Evolutionary conservation across 2,113 vertebrate genomes (phyloP), one percentile per base, ranked within the genome.

Genomic region (Paramormyrops kingsleyae): DNA sequence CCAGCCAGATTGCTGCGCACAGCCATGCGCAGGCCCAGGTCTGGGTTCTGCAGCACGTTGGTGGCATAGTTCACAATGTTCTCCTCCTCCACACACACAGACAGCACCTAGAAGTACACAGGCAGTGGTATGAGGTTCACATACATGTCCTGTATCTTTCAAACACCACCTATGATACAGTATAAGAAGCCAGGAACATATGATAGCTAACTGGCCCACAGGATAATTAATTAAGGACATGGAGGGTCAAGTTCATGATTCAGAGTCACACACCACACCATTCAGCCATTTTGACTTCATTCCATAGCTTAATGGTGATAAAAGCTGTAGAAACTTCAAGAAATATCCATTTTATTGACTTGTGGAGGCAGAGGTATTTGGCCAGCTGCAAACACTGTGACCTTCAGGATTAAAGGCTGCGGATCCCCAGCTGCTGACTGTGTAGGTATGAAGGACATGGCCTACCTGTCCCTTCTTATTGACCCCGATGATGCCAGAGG

Each of bases 381-480:
- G 10, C 62, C 62, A 27, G 3, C 62, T 31, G 62, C n/a, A 31
- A 77, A 77, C 74, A 77, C 74, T 15, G 74, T 80, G 74, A 80
- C 35, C 35, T 10, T 19, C 10, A 12, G 10, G 10, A 31, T 70
- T 13, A 70, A 31, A 83, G 42, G 6, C 77, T 83, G 44, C 19
- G 4, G 39, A 84, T 47, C 47, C 6, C 24, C 21, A 46, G 24
- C 13, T 84, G 80, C 17, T 84, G 42, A 21, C 42, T 44, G 44
- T 3, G 3, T 19, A 46, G 42, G 83, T 39, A 46, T 47, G 17
- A n/a, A 47, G 42, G 24, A 10, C 42, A 44, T 1, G 13, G 17
- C n/a, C 5, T 94, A 99, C 98, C 97, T 99, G 98, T 90, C 97
- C 97, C 94, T 97, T 98, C 93, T 98, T 98, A 93, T 98, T 99